Evolutionary conservation across 2,888 invertebrate genomes (phyloP), one percentile per base, ranked within the genome.

Genomic region (Acleris literana): DNA sequence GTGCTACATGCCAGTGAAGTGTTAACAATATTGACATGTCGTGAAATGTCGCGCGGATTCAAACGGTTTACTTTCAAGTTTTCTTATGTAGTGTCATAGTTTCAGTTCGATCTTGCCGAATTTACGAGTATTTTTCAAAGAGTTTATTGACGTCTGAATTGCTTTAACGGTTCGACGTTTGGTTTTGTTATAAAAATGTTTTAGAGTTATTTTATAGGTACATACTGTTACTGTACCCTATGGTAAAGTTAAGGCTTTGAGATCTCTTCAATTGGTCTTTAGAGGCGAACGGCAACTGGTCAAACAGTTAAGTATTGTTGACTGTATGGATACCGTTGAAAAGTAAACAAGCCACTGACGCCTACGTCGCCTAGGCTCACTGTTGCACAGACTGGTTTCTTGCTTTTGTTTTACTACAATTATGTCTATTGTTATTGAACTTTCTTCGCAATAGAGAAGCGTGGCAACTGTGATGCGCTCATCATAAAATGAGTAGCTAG

Each of bases 1-100:
- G 89, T 87, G 85, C 72, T 82, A 78, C 86, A 91, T 92, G 92
- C 84, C 66, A 86, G 91, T 91, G 90, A 83, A 87, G 88, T 90
- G 88, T 74, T 83, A 78, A 85, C 78, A 69, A 76, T 72, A 77
- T 78, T 77, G 77, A 74, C 76, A 76, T 70, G 70, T 71, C 68
- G 58, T 65, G 66, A 66, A 68, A 77, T 75, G 80, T 81, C 79
- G 81, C 82, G 80, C 83, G 87, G 85, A 39, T 39, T 52, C 39
- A 84, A 87, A 87, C 84, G 84, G 86, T 86, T 86, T 79, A 85
- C 84, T 86, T 87, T 87, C 85, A 82, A 83, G 80, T 81, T 80
- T 76, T 84, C 82, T 81, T 81, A 83, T 86, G 87, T 85, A 80
- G 90, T 91, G 90, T 87, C 88, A 88, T 86, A 84, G 82, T 85